Evolutionary conservation across 2,888 invertebrate genomes (phyloP), one percentile per base, ranked within the genome.

Genomic region (Dicyrtomina minuta): DNA sequence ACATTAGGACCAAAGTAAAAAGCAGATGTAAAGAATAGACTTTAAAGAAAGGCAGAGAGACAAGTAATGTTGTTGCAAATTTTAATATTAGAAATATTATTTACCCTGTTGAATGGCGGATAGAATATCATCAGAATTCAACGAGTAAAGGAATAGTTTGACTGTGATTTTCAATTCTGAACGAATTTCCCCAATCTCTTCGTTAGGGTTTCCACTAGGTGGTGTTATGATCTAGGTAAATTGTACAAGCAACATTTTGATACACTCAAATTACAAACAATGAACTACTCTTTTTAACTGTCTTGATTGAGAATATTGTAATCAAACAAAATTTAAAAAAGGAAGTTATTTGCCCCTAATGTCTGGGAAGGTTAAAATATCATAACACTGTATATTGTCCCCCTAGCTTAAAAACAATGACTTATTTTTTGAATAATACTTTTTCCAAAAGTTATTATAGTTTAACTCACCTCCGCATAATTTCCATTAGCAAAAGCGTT

Each of bases 151-250:
- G 81, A 94, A 94, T 77, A 95, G 86, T 83, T 96, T 95, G 1
- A 92, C 89, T 46, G 91, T 91, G 77, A 93, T 89, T 83, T 92
- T 92, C 43, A 92, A 84, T 78, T 91, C 89, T 78, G 88, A 87
- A 53, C 91, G 84, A 74, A 89, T 89, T 73, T 90, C 87, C 77
- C 88, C 89, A 0, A 85, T 85, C 81, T 89, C 86, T 80, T 88
- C 88, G 73, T 84, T 84, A 59, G 84, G 83, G 0, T 88, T 83
- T 78, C 89, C 89, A 80, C 87, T 87, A 64, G 70, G 75, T n/a
- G 59, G 56, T 26, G 61, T 59, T 12, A 73, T 46, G 27, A 58
- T 58, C 58, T 58, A n/a, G 17, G 17, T 49, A n/a, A 33, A 17
- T n/a, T 2, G 1, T 2, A 33, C 24, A 26, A 15, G 15, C 39